phyloP scores from a whole-genome alignment of 2,797 vertebrate genomes.

The Xenopus petersii region DNA sequence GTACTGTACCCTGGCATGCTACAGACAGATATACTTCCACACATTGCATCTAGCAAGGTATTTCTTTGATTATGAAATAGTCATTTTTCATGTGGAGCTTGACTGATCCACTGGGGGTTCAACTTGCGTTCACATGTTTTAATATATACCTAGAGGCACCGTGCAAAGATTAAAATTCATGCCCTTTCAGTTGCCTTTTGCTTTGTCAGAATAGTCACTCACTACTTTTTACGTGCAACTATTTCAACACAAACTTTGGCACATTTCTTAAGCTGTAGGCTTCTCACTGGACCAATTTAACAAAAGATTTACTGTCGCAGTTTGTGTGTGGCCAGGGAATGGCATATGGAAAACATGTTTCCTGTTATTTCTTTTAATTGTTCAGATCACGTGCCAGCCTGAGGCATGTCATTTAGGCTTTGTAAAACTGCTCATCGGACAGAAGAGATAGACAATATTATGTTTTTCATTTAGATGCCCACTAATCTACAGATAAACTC shows the following conservation, averaged over 20 bases:
- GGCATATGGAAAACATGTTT: conserved; percentile 81
- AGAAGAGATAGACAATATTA: conserved; percentile 69
- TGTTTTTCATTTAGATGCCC: conserved; percentile 71
- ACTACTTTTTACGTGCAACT: conserved; percentile 51
- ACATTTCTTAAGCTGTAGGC: conserved; percentile 42
- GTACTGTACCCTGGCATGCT: no score
- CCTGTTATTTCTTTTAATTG: conserved; percentile 85
- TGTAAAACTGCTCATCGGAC: conserved; percentile 77
- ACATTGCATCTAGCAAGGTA: no score
- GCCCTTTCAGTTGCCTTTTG: conserved; percentile 31
- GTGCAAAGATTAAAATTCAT: conserved; percentile 29
- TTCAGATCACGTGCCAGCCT: conserved; percentile 75
- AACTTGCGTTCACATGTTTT: no score
- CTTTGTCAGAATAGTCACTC: conserved; percentile 31
- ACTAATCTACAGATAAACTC: conserved; percentile 66
- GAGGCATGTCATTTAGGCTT: conserved; percentile 72
- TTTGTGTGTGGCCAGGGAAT: conserved; percentile 78
- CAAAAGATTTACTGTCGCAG: conserved; percentile 79
- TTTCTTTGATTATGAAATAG: no score
- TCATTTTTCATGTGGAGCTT: no score
- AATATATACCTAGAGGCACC: neutral
- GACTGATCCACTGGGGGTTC: no score
- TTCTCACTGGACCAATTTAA: conserved; percentile 57
- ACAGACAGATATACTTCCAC: no score
- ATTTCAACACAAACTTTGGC: conserved; percentile 45